Percentiles rank a stretch among this genome's conserved stretches.
Evolutionary conservation across 2,888 invertebrate genomes (phyloP).

Genomic region (Argyresthia albistria): DNA sequence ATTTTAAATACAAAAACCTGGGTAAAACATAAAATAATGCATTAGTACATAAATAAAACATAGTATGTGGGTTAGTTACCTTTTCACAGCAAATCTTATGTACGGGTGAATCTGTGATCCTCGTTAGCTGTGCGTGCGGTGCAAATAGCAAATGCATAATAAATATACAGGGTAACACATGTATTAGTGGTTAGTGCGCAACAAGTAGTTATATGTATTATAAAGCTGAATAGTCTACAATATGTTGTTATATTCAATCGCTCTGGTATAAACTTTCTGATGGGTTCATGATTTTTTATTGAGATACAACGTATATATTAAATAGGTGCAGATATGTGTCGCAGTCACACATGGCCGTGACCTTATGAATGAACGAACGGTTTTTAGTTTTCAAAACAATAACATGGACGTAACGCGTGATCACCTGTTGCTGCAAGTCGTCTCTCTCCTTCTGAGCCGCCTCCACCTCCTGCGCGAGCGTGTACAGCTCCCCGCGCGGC

Average conservation of each 20-base stretch:
- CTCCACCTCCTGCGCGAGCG: conserved; percentile 66
- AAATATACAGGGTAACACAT: background rate
- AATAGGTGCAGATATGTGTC: too few species aligned
- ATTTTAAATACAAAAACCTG: background rate
- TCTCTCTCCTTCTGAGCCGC: conserved; percentile 76
- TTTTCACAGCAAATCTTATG: conserved; percentile 73
- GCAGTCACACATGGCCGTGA: too few species aligned
- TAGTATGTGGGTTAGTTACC: conserved; percentile 46
- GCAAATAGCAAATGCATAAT: conserved; percentile 18
- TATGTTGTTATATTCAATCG: too few species aligned
- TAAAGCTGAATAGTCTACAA: too few species aligned
- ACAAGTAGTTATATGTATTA: too few species aligned
- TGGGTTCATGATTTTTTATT: too few species aligned
- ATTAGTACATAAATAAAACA: background rate
- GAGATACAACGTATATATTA: too few species aligned
- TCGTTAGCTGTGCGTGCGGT: conserved; percentile 40
- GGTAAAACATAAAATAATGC: background rate
- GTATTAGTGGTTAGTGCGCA: too few species aligned
- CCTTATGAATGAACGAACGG: too few species aligned
- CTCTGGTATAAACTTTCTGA: too few species aligned
- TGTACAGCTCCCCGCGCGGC: conserved; percentile 75
- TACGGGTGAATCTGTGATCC: conserved; percentile 47
- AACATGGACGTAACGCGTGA: too few species aligned
- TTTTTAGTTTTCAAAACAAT: too few species aligned
- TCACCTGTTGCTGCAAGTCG: conserved; percentile 83